Evolutionary conservation across 2,113 vertebrate species (phyloP), one percentile per base, ranked within the genome.

Genomic region (Piprites chloris): DNA sequence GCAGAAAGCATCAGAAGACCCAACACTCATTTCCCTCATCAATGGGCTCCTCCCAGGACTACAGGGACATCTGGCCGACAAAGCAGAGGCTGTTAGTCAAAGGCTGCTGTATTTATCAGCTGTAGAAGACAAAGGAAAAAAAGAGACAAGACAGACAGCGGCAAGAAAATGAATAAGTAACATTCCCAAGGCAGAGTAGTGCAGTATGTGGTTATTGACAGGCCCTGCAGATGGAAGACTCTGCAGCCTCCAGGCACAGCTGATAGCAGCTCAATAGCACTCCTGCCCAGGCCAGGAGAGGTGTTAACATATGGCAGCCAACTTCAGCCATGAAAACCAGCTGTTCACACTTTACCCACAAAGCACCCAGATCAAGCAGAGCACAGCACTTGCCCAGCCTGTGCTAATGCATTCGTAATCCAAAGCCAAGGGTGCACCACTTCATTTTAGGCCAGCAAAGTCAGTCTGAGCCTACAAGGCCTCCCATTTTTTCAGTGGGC

Each of bases 291-390:
- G 44, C 42, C 66, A 81, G 78, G 44, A 92, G 72, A 87, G 41
- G 62, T 72, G 89, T n/a, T 67, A 95, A 75, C 85, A 93, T 42
- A 96, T 26, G 78, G 82, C 66, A 92, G 44, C 18, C 58, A 83
- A 63, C 53, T 35, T 42, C 85, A 85, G 76, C 73, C 87, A 49
- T 14, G 53, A 69, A 71, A 82, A 85, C 30, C 79, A 90, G 72
- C 79, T 93, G 74, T 20, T 90, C 83, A 22, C 82, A 59, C 55
- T 84, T 46, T 10, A 80, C 50, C n/a, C 76, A 91, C 42, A 78
- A 72, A 87, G 35, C 27, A 75, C 18, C 5, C 47, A 55, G 35
- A 71, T 26, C 32, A 71, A 71, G 63, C 75, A 77, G 42, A 88
- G 63, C 23, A 30, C 87, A 46, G 39, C 5, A 0, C 30, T 11